Evolutionary conservation across 2,113 vertebrate species (phyloP), one percentile per base, ranked within the genome.

Genomic region (Sceloporus tristichus): DNA sequence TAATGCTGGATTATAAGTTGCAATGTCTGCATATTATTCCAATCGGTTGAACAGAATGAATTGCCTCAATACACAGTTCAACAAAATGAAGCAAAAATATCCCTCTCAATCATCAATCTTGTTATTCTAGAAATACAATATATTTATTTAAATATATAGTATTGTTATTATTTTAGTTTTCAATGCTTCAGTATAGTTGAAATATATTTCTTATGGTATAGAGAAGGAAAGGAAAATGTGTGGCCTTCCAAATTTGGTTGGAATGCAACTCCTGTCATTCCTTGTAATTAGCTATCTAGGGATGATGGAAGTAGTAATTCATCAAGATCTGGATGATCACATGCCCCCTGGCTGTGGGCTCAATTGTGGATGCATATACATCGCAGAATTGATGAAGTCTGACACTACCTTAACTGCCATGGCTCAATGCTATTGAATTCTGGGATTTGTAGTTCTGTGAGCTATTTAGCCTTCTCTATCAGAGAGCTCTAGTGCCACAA

Each of bases 1-100:
- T 85, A 53, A 77, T 88, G 48, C 42, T 77, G 56, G n/a, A 11
- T 83, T 88, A 68, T 54, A 68, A 76, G 18, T 87, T 91, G 76
- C 74, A 82, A 21, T n/a, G 19, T 38, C 29, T 76, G 1, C 70
- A 74, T 9, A 79, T 18, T 89, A 7, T n/a, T 88, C 40, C 23
- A 85, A 66, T 84, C 19, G 66, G 23, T 19, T 34, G 80, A 13
- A 70, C 11, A 85, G 48, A 87, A 86, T 7, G 59, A 34, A 90
- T 68, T 82, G 34, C n/a, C 53, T 23, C 29, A 80, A 13, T 29
- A 80, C 54, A 56, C 3, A 62, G 29, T 59, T 19, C 10, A 83
- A 38, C 34, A 56, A 66, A 7, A 4, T 27, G 75, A 73, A 56
- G n/a, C 76, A 82, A 81, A 73, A 83, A 84, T 27, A 10, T 40